These are phyloP conservation scores for Heliconius ethilla DNA, from an alignment of 2,888 invertebrate genomes.

Conservation along the genomic window DNA sequence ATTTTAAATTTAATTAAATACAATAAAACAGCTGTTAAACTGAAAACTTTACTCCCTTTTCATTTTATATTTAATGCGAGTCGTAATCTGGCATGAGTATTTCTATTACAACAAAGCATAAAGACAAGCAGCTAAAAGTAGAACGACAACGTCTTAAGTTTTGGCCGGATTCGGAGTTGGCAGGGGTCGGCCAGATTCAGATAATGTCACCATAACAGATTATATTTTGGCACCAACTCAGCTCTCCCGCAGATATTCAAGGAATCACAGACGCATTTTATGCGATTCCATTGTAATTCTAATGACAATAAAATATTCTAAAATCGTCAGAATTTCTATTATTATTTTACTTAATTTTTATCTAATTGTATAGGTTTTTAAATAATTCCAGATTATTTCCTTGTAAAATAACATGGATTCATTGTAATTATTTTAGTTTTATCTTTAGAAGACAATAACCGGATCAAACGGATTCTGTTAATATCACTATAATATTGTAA, in stretches of 20 bases:
- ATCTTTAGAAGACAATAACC: too few species aligned
- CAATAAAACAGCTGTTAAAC: constrained; percentile 11
- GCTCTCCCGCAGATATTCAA: constrained; percentile 60
- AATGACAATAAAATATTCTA: constrained; percentile 38
- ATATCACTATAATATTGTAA: too few species aligned
- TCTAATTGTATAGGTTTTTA: neutral
- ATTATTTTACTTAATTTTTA: neutral
- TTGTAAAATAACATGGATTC: neutral
- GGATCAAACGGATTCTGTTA: too few species aligned
- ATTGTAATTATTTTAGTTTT: neutral
- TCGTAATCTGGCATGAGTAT: constrained; percentile 39
- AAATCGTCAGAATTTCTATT: constrained; percentile 25
- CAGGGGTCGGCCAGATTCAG: constrained; percentile 63
- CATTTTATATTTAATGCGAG: constrained; percentile 28
- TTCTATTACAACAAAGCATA: constrained; percentile 44
- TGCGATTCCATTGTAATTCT: constrained; percentile 56
- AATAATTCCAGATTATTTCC: neutral
- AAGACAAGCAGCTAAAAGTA: constrained; percentile 58
- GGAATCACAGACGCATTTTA: constrained; percentile 64
- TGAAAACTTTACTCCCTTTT: constrained; percentile 19
- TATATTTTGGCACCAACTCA: constrained; percentile 75
- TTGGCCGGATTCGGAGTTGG: constrained; percentile 70
- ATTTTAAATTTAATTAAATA: constrained; percentile 5
- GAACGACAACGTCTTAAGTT: constrained; percentile 62
- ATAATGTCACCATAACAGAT: constrained; percentile 81